Evolutionary conservation across 35 echinoderm and acorn worm species (phyloP).

Genomic region (Ophioderma brevispina): DNA sequence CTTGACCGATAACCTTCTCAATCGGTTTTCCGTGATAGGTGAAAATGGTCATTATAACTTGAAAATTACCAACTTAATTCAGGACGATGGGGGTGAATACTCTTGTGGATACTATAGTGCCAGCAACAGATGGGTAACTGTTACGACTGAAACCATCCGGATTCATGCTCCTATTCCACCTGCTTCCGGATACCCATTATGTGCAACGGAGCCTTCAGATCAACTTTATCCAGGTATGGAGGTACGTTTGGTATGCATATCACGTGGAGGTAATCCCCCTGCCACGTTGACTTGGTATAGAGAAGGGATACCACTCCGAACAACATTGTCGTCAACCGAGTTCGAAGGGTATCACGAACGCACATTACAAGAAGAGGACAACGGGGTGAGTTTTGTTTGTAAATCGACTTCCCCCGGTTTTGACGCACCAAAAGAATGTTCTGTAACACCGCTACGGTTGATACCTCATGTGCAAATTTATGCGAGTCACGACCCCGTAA

Average conservation of each 20-base stretch:
- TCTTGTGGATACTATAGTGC: background rate
- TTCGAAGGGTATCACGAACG: constrained; percentile 8
- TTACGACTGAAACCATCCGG: background rate
- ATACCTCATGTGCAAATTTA: background rate
- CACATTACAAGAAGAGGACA: background rate
- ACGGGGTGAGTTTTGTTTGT: constrained; percentile 14
- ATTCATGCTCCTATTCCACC: background rate
- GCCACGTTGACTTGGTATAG: constrained; percentile 18
- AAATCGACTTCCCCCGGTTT: background rate
- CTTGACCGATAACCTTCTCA: background rate
- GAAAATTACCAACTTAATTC: background rate
- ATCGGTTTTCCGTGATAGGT: background rate
- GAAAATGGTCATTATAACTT: background rate
- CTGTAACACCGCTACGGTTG: background rate
- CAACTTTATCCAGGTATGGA: background rate
- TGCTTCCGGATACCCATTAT: background rate
- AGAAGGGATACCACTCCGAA: background rate
- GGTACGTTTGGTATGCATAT: background rate
- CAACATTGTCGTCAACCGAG: background rate
- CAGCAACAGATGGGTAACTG: background rate
- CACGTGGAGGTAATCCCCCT: background rate
- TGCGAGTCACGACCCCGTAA: background rate
- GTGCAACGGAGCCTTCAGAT: background rate
- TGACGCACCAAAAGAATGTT: background rate
- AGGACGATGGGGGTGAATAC: background rate